phyloP scores from a whole-genome alignment of 2,888 invertebrate species.

The Andrena bicolor region DNA sequence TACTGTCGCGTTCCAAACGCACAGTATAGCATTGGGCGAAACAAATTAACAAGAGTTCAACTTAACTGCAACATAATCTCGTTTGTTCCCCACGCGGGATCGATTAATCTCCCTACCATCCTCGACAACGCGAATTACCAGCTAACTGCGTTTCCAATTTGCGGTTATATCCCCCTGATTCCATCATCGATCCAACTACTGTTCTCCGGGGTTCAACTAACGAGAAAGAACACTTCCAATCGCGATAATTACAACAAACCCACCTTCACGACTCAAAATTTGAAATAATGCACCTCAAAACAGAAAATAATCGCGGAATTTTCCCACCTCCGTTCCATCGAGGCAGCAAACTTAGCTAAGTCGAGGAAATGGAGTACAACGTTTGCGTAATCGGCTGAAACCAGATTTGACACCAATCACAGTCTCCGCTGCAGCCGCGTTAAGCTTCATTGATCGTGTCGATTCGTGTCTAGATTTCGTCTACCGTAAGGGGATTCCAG shows the following conservation, averaged over 20 bases:
- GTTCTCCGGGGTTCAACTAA: neutral
- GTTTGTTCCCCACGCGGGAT: neutral
- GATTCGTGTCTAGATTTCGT: conserved; percentile 21
- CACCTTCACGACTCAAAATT: neutral
- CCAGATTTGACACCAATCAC: conserved; percentile 32
- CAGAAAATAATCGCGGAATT: neutral
- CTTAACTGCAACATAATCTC: neutral
- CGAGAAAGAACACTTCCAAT: neutral
- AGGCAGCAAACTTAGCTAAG: neutral
- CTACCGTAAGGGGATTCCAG: conserved; percentile 17
- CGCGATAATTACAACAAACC: neutral
- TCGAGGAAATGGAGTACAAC: neutral
- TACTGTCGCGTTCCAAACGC: neutral
- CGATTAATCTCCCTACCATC: neutral
- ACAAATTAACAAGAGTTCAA: neutral
- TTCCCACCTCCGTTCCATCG: neutral
- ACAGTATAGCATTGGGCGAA: neutral
- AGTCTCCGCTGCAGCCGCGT: conserved; percentile 10
- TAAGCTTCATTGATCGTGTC: conserved; percentile 23
- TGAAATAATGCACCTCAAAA: neutral
- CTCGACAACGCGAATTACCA: conserved; percentile 1
- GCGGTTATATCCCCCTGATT: neutral
- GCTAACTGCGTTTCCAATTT: neutral
- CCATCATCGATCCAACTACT: neutral
- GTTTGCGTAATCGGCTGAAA: conserved; percentile 31